Base-by-base conservation (phyloP, 2,888 invertebrate genomes). In the Catocala nupta region DNA sequence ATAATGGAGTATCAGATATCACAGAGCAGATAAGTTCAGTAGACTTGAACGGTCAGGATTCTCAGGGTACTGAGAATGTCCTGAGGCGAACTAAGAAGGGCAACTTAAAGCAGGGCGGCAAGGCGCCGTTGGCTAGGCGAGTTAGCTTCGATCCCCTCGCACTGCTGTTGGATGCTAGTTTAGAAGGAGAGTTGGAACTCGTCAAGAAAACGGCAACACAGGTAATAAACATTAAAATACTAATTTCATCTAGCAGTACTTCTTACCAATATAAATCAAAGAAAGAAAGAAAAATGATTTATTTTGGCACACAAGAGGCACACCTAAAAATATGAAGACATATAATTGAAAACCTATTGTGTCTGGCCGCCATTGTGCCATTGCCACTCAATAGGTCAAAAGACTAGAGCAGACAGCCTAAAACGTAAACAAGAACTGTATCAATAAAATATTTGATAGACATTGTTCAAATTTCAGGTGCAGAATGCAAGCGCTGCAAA, bases 61-160 rank as follows among this genome's bases (percentile, higher is more conserved):
- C 93, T 82, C 96, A 96, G 85, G 90, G 90, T 49, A 88, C 95
- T 78, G 95, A 93, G 84, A 92, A 97, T 75, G 87, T 91, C 60
- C 84, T 93, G 87, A 95, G 97, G 81, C 95, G 97, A 73, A 59
- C 57, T 36, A 97, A 96, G 89, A 97, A 97, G 86, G 97, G 97
- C 51, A 97, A 97, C 82, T 90, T 97, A 80, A 97, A 98, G 87
- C 95, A 95, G 81, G 96, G 95, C 55, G 95, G 96, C 33, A 97
- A 97, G 79, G 96, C 95, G 33, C 97, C 97, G 81, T 85, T 97
- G 43, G 96, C 97, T 5, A 95, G 98, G 72, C 95, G 99, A 65
- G 99, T 99, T 44, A 99, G 98, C 87, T 99, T 99, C 86, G 99
- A 99, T 95, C 99, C 99, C 16, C 95, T 99, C 80, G 99, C 99